These are phyloP conservation scores for Apistogramma diplotaenia DNA, from an alignment of 2,113 vertebrate genomes.

Conservation along the genomic window DNA sequence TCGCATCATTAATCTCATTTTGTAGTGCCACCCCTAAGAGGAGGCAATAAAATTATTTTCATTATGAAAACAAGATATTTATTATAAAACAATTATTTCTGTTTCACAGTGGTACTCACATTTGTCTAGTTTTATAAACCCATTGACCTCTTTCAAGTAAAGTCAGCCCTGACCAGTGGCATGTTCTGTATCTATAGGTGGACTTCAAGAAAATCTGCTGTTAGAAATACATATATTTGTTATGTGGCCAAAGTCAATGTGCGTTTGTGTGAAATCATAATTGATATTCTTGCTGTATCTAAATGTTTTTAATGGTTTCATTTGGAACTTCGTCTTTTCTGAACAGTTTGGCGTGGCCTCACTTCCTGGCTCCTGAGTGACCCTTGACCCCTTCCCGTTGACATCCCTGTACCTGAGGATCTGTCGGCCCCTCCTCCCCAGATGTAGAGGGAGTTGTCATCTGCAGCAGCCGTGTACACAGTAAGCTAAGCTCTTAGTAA, in stretches of 20 bases:
- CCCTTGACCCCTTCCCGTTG: slow-evolving; percentile 23
- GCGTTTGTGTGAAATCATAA: background rate
- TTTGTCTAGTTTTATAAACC: too few relatives aligned
- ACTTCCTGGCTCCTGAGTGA: slow-evolving; percentile 5
- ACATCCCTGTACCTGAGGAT: slow-evolving; percentile 52
- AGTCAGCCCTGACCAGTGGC: background rate
- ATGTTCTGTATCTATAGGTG: background rate
- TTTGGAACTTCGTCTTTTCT: slow-evolving; percentile 4
- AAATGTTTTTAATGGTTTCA: background rate
- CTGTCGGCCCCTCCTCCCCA: slow-evolving; percentile 35
- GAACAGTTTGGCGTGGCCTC: background rate
- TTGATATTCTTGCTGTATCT: background rate
- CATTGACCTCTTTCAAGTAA: background rate
- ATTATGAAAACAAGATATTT: too few relatives aligned
- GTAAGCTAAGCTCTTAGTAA: slow-evolving; percentile 27
- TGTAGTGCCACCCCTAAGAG: too few relatives aligned
- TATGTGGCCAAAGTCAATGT: background rate
- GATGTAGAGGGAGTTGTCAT: slow-evolving; percentile 73
- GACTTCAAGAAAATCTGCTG: background rate
- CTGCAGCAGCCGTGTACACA: slow-evolving; percentile 65
- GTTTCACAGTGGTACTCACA: too few relatives aligned
- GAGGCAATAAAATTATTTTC: too few relatives aligned
- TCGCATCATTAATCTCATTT: too few relatives aligned
- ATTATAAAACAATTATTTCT: too few relatives aligned
- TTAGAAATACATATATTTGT: background rate